Conservation (phyloP, 2,888 invertebrate genomes). For the Euplexia lucipara region DNA sequence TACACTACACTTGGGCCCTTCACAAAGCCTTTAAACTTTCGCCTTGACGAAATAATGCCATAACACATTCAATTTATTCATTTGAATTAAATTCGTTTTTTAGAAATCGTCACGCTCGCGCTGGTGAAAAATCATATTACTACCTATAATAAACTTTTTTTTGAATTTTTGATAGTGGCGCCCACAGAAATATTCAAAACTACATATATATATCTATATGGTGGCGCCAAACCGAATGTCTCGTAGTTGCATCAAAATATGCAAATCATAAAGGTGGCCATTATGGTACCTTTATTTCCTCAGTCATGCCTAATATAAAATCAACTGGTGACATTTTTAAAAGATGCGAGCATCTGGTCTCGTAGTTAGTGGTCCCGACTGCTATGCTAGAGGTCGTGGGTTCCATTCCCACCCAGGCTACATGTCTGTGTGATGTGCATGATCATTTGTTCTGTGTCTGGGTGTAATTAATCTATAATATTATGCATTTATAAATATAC, state of each 20-base stretch:
- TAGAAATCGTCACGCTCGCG: not conserved
- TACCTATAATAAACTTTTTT: too few relatives aligned
- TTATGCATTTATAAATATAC: too few relatives aligned
- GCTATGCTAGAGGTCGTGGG: too few relatives aligned
- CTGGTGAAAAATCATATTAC: not conserved
- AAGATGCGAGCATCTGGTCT: too few relatives aligned
- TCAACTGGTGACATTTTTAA: not conserved
- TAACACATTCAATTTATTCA: not conserved
- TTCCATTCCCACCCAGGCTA: too few relatives aligned
- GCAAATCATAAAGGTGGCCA: not conserved
- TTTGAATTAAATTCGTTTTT: slow-evolving; percentile 1
- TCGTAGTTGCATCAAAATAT: not conserved
- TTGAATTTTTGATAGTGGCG: too few relatives aligned
- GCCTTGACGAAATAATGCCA: slow-evolving; percentile 3
- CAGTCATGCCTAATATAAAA: not conserved
- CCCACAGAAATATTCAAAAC: too few relatives aligned
- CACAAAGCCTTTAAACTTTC: slow-evolving; percentile 29
- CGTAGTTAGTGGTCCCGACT: too few relatives aligned
- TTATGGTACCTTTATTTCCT: not conserved
- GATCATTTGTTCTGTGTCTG: too few relatives aligned
- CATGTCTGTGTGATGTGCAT: too few relatives aligned
- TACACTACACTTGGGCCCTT: slow-evolving; percentile 47
- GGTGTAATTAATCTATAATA: too few relatives aligned
- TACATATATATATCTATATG: slow-evolving; percentile 3
- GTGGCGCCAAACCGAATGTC: not conserved